A percentile compares a stretch with the other conserved stretches of the same genome.
Conservation (phyloP, 2,888 invertebrate genomes). For the Drosophila testacea region DNA sequence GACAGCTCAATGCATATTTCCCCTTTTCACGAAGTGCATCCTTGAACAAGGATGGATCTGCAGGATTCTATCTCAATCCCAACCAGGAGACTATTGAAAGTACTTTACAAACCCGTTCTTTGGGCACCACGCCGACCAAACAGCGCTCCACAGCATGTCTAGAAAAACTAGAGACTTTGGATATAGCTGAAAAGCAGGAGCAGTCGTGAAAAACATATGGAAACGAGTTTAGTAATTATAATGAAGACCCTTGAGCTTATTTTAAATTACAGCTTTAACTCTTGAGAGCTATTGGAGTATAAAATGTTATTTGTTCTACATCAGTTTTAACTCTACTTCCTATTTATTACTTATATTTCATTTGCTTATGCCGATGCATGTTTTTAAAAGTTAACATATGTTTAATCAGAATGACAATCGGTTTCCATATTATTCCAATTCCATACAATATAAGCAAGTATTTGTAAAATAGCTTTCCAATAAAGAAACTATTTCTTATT, state of each 20-base stretch:
- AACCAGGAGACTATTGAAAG: neutral
- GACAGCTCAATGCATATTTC: constrained; percentile 91
- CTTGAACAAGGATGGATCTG: constrained; percentile 49
- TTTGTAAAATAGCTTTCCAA: too few relatives aligned
- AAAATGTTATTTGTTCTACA: neutral
- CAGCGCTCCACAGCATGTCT: constrained; percentile 39
- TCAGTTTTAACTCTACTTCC: neutral
- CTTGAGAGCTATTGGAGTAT: neutral
- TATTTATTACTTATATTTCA: neutral
- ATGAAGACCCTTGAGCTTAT: neutral
- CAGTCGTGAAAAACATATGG: neutral
- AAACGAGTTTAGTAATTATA: constrained; percentile 1
- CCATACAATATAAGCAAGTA: too few relatives aligned
- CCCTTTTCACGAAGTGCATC: constrained; percentile 85
- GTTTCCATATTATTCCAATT: neutral
- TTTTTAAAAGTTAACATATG: neutral
- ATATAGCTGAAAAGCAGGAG: constrained; percentile 51
- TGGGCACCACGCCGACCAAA: constrained; percentile 66
- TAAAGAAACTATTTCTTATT: neutral
- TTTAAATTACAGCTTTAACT: neutral
- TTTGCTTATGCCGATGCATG: neutral
- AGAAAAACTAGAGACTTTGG: constrained; percentile 61
- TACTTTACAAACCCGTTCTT: constrained; percentile 41
- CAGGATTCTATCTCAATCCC: constrained; percentile 39
- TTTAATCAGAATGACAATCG: neutral